These are phyloP conservation scores for Sphaeramia orbicularis DNA, from an alignment of 2,797 vertebrate genomes.

Conservation along the genomic window DNA sequence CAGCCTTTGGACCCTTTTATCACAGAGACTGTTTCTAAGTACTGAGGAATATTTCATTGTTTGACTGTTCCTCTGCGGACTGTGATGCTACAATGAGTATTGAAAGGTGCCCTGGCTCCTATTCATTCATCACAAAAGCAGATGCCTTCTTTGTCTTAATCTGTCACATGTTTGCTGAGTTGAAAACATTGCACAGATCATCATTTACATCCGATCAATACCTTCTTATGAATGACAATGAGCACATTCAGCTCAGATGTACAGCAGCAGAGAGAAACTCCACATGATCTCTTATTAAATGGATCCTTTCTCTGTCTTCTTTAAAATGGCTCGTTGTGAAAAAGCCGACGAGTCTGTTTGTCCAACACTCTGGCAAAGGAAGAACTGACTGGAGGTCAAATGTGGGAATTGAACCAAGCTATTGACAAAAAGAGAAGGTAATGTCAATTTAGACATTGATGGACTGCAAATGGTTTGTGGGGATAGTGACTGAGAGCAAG, in stretches of 20 bases:
- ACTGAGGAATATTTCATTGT: not conserved
- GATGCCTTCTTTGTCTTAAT: slow-evolving; percentile 25
- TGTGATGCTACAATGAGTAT: not conserved
- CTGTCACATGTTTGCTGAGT: slow-evolving; percentile 35
- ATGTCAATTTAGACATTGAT: slow-evolving; percentile 56
- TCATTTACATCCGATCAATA: slow-evolving; percentile 61
- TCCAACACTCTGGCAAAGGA: slow-evolving; percentile 9
- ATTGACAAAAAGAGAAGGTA: slow-evolving; percentile 31
- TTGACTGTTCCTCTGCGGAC: not conserved
- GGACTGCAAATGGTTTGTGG: slow-evolving; percentile 40
- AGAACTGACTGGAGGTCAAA: slow-evolving; percentile 52
- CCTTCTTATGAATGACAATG: slow-evolving; percentile 35
- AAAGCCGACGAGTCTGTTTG: not conserved
- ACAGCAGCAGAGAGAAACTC: slow-evolving; percentile 35
- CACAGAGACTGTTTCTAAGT: not conserved
- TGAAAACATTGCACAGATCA: slow-evolving; percentile 53
- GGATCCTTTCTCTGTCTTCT: slow-evolving; percentile 6
- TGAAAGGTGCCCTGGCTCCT: slow-evolving; percentile 1
- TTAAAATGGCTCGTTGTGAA: not conserved
- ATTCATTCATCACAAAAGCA: slow-evolving; percentile 11
- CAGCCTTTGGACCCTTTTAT: not conserved
- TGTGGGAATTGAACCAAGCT: slow-evolving; percentile 38
- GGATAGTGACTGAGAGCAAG: slow-evolving; percentile 50
- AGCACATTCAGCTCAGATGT: slow-evolving; percentile 37
- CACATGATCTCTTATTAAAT: slow-evolving; percentile 18